Evolutionary conservation across 2,888 invertebrate species (phyloP).

Genomic region (Chrysolina haemoptera): DNA sequence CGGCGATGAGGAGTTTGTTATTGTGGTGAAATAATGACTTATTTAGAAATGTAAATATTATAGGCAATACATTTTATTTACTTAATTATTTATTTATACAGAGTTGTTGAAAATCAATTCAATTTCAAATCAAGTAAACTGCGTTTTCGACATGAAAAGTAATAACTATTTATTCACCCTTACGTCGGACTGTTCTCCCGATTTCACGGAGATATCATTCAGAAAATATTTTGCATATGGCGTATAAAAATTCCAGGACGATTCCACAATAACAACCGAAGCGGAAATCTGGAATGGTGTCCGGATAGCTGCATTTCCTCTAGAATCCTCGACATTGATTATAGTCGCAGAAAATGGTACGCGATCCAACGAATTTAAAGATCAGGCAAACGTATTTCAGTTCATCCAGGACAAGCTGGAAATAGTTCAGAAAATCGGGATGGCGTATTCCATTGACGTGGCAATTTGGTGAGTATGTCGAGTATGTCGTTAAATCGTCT

Average conservation of each 20-base stretch:
- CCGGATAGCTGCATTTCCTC: constrained; percentile 55
- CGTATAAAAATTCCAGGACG: constrained; percentile 24
- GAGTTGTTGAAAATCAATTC: too few species aligned
- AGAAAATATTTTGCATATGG: background rate
- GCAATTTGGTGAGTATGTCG: constrained; percentile 63
- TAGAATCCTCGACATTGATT: constrained; percentile 58
- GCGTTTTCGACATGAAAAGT: too few species aligned
- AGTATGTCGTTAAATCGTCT: background rate
- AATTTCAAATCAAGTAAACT: too few species aligned
- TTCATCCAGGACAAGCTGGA: constrained; percentile 59
- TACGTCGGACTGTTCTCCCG: background rate
- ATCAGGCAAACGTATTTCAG: constrained; percentile 62
- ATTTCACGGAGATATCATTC: background rate
- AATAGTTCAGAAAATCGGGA: constrained; percentile 64
- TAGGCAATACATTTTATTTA: too few species aligned
- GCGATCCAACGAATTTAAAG: constrained; percentile 42
- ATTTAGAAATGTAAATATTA: too few species aligned
- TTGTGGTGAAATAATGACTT: too few species aligned
- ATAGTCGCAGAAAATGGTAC: constrained; percentile 60
- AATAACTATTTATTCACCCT: background rate
- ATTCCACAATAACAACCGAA: constrained; percentile 45
- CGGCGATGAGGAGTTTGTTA: too few species aligned
- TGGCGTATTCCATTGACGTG: constrained; percentile 61
- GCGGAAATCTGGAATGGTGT: constrained; percentile 53
- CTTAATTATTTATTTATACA: too few species aligned